A percentile compares a stretch with the other conserved stretches of the same genome.
Conservation (phyloP, 2,113 vertebrate genomes). For the Boulengerochromis microlepis region DNA sequence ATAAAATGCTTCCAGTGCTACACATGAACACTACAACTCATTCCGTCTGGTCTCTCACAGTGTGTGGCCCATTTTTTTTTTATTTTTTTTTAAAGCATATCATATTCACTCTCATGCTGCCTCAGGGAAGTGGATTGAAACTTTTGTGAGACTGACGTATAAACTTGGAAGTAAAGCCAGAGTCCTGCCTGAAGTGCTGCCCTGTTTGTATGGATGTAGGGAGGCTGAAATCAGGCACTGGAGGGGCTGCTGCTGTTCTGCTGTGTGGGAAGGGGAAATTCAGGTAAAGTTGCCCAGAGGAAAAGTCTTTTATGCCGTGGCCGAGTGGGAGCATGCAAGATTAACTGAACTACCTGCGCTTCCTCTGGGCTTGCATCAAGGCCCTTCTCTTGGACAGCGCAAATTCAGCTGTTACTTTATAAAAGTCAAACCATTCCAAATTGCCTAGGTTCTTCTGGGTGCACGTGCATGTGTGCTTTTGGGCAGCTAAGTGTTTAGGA, state of each 20-base stretch:
- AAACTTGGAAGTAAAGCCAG: constrained; percentile 3
- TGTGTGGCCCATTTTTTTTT: constrained; percentile 1
- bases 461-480: neutral
- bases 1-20: neutral
- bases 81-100: neutral
- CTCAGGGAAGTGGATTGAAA: constrained; percentile 17
- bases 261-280: neutral
- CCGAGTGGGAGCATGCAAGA: constrained; percentile 17
- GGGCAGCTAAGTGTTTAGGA: neutral
- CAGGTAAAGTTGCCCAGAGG: constrained; percentile 31
- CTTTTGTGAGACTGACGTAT: constrained; percentile 3
- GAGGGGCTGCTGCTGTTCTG: neutral
- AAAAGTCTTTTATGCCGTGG: constrained; percentile 9
- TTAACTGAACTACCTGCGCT: neutral
- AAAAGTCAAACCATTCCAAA: neutral
- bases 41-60: neutral
- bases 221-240: neutral
- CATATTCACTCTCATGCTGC: neutral
- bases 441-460: neutral
- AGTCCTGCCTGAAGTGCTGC: constrained; percentile 29
- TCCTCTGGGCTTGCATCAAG: constrained; percentile 20
- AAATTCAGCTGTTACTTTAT: constrained; percentile 30
- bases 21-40: neutral
- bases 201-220: neutral
- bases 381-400: neutral